A percentile compares a stretch with the other conserved stretches of the same genome.
phyloP scores from a whole-genome alignment of 2,888 invertebrate genomes.

The Diaperis boleti region DNA sequence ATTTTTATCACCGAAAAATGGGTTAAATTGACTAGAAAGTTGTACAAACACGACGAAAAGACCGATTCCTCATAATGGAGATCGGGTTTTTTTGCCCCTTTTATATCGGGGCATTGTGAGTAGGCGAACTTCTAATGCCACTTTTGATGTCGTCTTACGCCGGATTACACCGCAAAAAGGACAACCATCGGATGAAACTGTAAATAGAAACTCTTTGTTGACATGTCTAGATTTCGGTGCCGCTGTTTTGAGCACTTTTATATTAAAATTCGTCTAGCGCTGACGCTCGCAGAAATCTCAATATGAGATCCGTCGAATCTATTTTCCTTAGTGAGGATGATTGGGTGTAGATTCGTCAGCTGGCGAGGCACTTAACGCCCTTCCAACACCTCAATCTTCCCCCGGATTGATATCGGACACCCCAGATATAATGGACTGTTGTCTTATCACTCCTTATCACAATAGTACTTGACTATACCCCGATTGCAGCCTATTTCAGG shows the following conservation, averaged over 20 bases:
- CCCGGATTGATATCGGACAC: slow-evolving; percentile 44
- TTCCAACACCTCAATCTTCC: slow-evolving; percentile 41
- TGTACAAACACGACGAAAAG: slow-evolving; percentile 10
- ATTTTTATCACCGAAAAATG: slow-evolving; percentile 18
- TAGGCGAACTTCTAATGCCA: slow-evolving; percentile 10
- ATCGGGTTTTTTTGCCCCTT: slow-evolving; percentile 8
- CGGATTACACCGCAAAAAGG: slow-evolving; percentile 24
- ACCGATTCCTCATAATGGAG: slow-evolving; percentile 1
- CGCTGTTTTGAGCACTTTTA: no score
- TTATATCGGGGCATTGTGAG: slow-evolving; percentile 3
- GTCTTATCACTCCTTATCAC: slow-evolving; percentile 51
- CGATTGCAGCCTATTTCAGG: slow-evolving; percentile 43
- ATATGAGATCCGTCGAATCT: neutral
- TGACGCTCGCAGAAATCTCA: no score
- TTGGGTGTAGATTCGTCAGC: slow-evolving; percentile 43
- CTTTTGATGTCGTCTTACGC: slow-evolving; percentile 25
- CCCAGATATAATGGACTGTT: slow-evolving; percentile 49
- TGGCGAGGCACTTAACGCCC: slow-evolving; percentile 43
- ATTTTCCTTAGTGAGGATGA: slow-evolving; percentile 17
- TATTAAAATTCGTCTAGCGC: no score
- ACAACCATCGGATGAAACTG: no score
- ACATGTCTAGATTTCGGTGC: no score
- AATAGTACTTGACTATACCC: slow-evolving; percentile 49
- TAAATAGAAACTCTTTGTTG: no score
- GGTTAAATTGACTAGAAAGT: slow-evolving; percentile 37